These are phyloP conservation scores for Microtus obscurus DNA, from an alignment of 2,797 vertebrate genomes.

Conservation along the genomic window DNA sequence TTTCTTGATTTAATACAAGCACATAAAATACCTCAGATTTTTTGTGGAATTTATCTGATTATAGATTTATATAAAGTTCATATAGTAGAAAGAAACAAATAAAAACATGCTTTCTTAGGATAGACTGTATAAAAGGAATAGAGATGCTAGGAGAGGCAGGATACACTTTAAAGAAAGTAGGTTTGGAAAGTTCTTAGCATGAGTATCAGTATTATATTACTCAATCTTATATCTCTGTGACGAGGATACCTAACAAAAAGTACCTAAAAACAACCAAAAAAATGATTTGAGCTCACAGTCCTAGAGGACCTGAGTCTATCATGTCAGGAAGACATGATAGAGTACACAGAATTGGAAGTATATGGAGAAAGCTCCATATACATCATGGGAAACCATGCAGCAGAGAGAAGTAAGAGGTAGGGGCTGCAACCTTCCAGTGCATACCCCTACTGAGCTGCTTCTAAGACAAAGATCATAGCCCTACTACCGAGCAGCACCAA, in stretches of 20 bases:
- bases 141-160: not conserved
- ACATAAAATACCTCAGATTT: not conserved
- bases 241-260: not conserved
- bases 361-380: not conserved
- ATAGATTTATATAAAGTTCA: not conserved
- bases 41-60: not conserved
- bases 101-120: not conserved
- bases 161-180: not conserved
- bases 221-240: not conserved
- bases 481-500: not conserved
- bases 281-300: not conserved
- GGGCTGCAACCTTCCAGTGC: not conserved
- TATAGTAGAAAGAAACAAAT: not conserved
- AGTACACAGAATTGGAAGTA: not conserved
- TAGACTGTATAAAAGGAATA: not conserved
- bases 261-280: too few species aligned
- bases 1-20: not conserved
- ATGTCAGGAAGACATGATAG: not conserved
- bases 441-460: not conserved
- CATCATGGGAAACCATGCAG: not conserved
- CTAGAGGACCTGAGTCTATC: not conserved
- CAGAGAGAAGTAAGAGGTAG: not conserved
- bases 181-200: not conserved
- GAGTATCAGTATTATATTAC: not conserved
- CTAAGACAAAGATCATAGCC: too few species aligned